phyloP scores from a whole-genome alignment of 2,888 invertebrate species.

The Eristalinus sepulchralis region DNA sequence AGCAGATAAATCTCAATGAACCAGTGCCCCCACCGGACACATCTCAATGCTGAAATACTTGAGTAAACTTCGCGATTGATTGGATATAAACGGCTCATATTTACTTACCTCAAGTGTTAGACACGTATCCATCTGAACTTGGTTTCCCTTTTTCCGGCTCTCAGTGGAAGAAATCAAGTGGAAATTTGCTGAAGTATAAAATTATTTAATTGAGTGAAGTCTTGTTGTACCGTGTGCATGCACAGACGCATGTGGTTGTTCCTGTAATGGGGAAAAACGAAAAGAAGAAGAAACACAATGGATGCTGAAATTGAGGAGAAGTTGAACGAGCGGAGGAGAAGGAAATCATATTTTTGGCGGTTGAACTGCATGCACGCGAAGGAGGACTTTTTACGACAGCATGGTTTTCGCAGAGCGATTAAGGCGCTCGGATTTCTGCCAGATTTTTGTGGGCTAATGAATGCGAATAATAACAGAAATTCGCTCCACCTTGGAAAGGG shows the following conservation, averaged over 20 bases:
- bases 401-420: slow-evolving; percentile 51
- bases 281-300: slow-evolving; percentile 30
- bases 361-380: slow-evolving; percentile 9
- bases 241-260: not conserved
- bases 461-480: not conserved
- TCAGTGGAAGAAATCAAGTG: slow-evolving; percentile 29
- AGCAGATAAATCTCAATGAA: slow-evolving; percentile 12
- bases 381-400: slow-evolving; percentile 38
- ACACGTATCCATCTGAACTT: slow-evolving; percentile 21
- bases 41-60: slow-evolving; percentile 47
- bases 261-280: not conserved
- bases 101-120: slow-evolving; percentile 57
- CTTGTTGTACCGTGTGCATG: slow-evolving; percentile 34
- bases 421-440: slow-evolving; percentile 53
- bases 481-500: not conserved
- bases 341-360: slow-evolving; percentile 33
- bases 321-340: not conserved
- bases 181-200: slow-evolving; percentile 66
- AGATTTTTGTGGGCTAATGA: slow-evolving; percentile 59
- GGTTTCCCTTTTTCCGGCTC: not conserved
- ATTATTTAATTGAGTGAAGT: slow-evolving; percentile 63
- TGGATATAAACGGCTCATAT: slow-evolving; percentile 67
- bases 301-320: slow-evolving; percentile 12
- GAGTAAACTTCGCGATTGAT: slow-evolving; percentile 61
- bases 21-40: slow-evolving; percentile 32